Percentiles rank a stretch among this genome's conserved stretches.
phyloP scores from a whole-genome alignment of 2,888 invertebrate species.

The Mythimna ferrago region DNA sequence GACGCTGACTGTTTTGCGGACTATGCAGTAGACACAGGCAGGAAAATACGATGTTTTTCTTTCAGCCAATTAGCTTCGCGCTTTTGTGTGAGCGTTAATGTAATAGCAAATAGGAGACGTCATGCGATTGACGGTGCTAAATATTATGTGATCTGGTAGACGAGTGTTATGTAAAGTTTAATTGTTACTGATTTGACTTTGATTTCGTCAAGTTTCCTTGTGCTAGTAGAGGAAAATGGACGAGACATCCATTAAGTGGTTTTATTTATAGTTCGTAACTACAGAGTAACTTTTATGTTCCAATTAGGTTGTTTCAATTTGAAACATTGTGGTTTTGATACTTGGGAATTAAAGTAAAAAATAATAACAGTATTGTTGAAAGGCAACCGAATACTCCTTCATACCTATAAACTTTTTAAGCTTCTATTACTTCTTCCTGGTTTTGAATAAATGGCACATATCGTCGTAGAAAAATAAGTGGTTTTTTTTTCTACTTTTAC shows the following conservation, averaged over 20 bases:
- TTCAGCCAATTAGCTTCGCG: slow-evolving; percentile 75
- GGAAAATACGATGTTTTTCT: slow-evolving; percentile 69
- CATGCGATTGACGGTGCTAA: slow-evolving; percentile 40
- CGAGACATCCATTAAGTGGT: neutral
- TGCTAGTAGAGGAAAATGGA: neutral
- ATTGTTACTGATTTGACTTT: slow-evolving; percentile 4
- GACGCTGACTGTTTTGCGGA: slow-evolving; percentile 45
- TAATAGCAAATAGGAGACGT: slow-evolving; percentile 66
- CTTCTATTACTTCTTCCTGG: too few species aligned
- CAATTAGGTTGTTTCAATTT: slow-evolving; percentile 3
- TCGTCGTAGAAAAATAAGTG: too few species aligned
- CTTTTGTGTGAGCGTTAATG: slow-evolving; percentile 54
- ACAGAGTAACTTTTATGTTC: neutral
- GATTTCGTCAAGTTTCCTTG: neutral
- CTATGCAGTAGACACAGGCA: slow-evolving; percentile 30
- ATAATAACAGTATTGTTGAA: neutral
- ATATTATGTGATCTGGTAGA: slow-evolving; percentile 22
- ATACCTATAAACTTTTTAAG: too few species aligned
- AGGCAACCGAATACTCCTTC: neutral
- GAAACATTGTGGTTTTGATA: neutral
- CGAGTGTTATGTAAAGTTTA: slow-evolving; percentile 3
- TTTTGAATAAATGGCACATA: too few species aligned
- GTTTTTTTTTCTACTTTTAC: too few species aligned
- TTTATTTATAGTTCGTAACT: neutral
- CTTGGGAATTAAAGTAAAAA: slow-evolving; percentile 3